Evolutionary conservation across 1,140 invertebrate species (phyloP), one percentile per base, ranked within the genome.

Genomic region (Mercenaria mercenaria): DNA sequence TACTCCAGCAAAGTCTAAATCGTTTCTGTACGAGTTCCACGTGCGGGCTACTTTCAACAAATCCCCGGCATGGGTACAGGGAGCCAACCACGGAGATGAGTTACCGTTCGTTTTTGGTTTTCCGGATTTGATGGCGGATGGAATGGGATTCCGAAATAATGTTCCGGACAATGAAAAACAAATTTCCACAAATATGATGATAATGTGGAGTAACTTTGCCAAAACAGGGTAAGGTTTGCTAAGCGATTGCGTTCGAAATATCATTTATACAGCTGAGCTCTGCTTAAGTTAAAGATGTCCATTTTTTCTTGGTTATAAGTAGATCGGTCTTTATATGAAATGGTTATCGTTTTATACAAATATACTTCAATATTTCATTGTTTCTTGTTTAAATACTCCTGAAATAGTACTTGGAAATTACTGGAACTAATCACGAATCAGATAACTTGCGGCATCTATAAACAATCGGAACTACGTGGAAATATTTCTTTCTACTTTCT

Each of bases 161-260:
- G 84, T 74, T 26, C 6, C 23, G 0, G 37, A 0, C 0, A 34
- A 18, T 43, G 88, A 89, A 26, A 29, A 1, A 29, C 50, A 59
- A 15, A 15, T 59, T 20, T 74, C 88, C 0, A 72, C 43, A 95
- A 97, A 98, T 82, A 98, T 99, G 82, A 99, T 99, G 96, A 97
- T 97, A 34, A 99, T 99, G 94, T 97, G 98, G 96, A 97, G 98
- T 23, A 99, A 99, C 96, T 99, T 99, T 94, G 98, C 98, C 11
- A 97, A 98, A 94, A 98, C 97, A n/a, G 99, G 99, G 99, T 99
- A 96, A 97, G 97, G 97, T 69, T 67, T 77, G 6, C n/a, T n/a
- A n/a, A n/a, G n/a, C n/a, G n/a, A n/a, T n/a, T n/a, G n/a, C n/a
- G n/a, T n/a, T n/a, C n/a, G 23, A 26, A 26, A 11, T 34, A 15